Conservation (phyloP, 2,888 invertebrate species). For the Pammene aurita region DNA sequence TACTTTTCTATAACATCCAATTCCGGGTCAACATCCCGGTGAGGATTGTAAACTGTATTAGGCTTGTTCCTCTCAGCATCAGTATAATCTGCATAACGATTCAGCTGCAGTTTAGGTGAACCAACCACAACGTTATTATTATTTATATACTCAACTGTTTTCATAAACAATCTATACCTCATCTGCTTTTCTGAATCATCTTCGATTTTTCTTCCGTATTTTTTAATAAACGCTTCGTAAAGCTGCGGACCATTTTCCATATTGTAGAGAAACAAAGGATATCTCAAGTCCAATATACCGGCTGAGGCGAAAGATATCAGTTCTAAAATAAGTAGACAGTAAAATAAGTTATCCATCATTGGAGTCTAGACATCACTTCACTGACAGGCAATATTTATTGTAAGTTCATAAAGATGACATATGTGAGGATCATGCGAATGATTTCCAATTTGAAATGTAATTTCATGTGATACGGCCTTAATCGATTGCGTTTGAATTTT, state of each 20-base stretch:
- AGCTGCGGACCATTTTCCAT: conserved; percentile 48
- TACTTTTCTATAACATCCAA: conserved; percentile 44
- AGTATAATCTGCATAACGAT: conserved; percentile 61
- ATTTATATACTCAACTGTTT: conserved; percentile 60
- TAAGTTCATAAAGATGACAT: conserved; percentile 14
- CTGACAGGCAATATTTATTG: conserved; percentile 15
- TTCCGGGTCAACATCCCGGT: conserved; percentile 51
- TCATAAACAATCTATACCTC: conserved; percentile 58
- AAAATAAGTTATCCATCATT: conserved; percentile 11
- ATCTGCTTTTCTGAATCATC: conserved; percentile 54
- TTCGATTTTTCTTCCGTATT: conserved; percentile 53
- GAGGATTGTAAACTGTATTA: conserved; percentile 32
- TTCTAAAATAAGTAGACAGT: background rate
- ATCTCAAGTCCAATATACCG: conserved; percentile 18
- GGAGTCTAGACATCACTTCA: background rate
- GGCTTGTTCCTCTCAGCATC: conserved; percentile 48
- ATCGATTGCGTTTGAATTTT: conserved; percentile 24
- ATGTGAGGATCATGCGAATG: conserved; percentile 19
- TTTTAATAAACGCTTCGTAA: conserved; percentile 45
- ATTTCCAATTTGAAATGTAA: conserved; percentile 33
- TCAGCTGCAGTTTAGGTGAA: conserved; percentile 54
- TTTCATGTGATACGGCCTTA: conserved; percentile 10
- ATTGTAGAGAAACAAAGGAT: conserved; percentile 46
- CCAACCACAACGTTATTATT: conserved; percentile 52
- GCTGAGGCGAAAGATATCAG: background rate